Conservation (phyloP, 2,888 invertebrate species). For the Conchocele bisecta region DNA sequence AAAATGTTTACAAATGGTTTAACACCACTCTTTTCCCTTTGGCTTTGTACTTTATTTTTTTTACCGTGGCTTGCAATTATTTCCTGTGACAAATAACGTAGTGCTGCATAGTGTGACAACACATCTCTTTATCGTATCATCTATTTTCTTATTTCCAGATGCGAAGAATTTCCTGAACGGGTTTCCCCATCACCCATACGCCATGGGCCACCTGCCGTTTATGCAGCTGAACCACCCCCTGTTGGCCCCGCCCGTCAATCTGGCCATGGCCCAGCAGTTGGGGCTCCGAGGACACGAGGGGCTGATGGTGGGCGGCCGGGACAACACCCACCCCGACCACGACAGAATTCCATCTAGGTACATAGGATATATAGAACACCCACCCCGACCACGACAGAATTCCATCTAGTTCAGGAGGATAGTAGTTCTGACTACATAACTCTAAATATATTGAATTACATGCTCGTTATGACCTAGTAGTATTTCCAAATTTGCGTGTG, state of each 20-base stretch:
- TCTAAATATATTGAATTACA: too few relatives aligned
- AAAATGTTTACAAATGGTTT: too few relatives aligned
- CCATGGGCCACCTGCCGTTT: conserved; percentile 76
- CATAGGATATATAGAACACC: conserved; percentile 44
- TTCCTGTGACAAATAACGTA: too few relatives aligned
- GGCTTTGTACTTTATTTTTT: too few relatives aligned
- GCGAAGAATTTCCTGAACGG: conserved; percentile 79
- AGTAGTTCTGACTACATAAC: too few relatives aligned
- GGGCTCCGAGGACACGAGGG: conserved; percentile 73
- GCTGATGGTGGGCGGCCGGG: conserved; percentile 64
- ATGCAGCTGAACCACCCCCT: conserved; percentile 79
- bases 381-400: conserved; percentile 65
- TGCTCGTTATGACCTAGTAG: too few relatives aligned
- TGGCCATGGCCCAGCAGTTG: conserved; percentile 78
- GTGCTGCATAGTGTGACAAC: too few relatives aligned
- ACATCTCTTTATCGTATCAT: neutral
- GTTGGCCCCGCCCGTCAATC: conserved; percentile 75
- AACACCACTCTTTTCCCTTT: too few relatives aligned
- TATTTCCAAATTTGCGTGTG: too few relatives aligned
- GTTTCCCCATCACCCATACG: conserved; percentile 78
- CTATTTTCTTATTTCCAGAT: conserved; percentile 49
- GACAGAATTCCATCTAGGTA: conserved; percentile 63
- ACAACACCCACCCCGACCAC: conserved; percentile 65
- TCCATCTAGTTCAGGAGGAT: conserved; percentile 43
- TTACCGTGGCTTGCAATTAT: too few relatives aligned